phyloP scores from a whole-genome alignment of 2,113 vertebrate genomes.

The Natator depressus region DNA sequence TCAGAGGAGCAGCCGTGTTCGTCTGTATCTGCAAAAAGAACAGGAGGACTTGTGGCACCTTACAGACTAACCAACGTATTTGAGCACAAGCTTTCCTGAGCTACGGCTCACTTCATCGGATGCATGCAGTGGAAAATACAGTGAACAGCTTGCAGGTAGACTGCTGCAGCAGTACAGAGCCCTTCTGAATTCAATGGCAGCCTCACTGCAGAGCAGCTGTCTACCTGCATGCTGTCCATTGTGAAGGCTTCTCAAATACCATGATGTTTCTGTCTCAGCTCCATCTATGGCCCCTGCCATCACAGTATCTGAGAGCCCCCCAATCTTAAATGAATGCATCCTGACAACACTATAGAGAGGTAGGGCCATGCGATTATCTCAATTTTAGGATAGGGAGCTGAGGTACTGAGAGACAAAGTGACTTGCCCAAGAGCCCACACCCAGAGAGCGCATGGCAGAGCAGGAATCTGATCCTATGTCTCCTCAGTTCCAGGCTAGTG shows the following conservation, averaged over 20 bases:
- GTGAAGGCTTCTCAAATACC: background rate
- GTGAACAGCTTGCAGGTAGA: background rate
- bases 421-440: background rate
- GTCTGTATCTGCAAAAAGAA: too few species aligned
- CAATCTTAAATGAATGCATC: background rate
- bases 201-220: background rate
- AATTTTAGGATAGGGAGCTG: background rate
- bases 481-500: background rate
- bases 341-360: background rate
- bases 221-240: background rate
- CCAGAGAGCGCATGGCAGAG: background rate
- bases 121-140: background rate
- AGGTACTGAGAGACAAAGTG: background rate
- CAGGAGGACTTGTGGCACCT: too few species aligned
- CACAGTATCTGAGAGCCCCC: background rate
- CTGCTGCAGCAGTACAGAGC: accelerated
- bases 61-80: too few species aligned
- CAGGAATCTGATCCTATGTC: background rate
- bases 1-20: too few species aligned
- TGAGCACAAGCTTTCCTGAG: too few species aligned
- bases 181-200: background rate
- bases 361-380: accelerated
- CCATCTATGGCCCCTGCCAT: background rate
- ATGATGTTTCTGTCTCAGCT: accelerated
- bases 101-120: too few species aligned